These are phyloP conservation scores for Boloria euphrosyne DNA, from an alignment of 2,888 invertebrate species.

Conservation along the genomic window DNA sequence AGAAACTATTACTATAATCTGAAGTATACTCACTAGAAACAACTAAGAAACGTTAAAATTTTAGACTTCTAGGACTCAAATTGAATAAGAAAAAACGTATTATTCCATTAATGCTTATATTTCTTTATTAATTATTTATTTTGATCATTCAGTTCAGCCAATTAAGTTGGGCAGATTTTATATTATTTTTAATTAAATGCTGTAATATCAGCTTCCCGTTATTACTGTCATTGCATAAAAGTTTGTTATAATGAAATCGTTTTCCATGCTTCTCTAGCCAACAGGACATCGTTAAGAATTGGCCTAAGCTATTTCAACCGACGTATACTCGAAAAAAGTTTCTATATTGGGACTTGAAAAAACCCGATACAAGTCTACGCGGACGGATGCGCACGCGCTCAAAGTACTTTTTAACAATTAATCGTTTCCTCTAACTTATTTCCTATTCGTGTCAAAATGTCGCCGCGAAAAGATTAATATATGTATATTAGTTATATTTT, in stretches of 20 bases:
- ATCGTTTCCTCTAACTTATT: conserved; percentile 51
- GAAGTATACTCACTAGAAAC: too few species aligned
- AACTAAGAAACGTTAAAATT: too few species aligned
- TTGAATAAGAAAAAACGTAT: too few species aligned
- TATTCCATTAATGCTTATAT: too few species aligned
- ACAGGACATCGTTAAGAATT: conserved; percentile 53
- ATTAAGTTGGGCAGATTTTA: too few species aligned
- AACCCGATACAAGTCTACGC: conserved; percentile 37
- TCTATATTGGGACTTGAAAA: conserved; percentile 49
- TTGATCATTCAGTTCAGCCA: too few species aligned
- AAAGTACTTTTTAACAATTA: conserved; percentile 49
- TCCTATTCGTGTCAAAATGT: conserved; percentile 46
- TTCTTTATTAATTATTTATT: too few species aligned
- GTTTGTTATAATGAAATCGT: conserved; percentile 18
- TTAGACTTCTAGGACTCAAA: too few species aligned
- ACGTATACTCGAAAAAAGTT: conserved; percentile 46
- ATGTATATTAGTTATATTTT: conserved; percentile 33
- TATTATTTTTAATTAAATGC: too few species aligned
- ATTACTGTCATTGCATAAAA: background rate
- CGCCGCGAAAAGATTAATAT: conserved; percentile 43
- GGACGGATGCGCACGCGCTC: conserved; percentile 47
- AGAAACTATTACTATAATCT: too few species aligned
- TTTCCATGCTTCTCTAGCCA: conserved; percentile 37
- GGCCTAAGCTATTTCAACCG: conserved; percentile 48
- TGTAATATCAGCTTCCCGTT: background rate